Base-by-base conservation (phyloP, 2,888 invertebrate species). In the Microchrysa polita region DNA sequence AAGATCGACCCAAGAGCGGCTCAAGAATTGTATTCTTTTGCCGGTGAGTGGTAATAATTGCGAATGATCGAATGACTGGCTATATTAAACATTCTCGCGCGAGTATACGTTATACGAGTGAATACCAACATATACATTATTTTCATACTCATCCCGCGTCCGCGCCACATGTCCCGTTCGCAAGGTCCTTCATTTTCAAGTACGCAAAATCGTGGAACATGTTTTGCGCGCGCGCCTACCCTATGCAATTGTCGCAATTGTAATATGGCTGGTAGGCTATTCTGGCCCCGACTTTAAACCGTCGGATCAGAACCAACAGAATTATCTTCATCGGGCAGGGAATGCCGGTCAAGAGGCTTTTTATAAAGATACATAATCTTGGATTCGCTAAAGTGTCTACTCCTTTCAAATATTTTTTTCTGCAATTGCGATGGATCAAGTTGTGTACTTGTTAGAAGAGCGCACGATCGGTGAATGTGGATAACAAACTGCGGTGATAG, bases 401-500 rank as follows among this genome's bases (percentile, higher is more conserved):
- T 34, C 27, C 4, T 34, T n/a, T n/a, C n/a, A n/a, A n/a, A n/a
- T n/a, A n/a, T n/a, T n/a, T 34, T 5, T 55, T 55, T 55, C 5
- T 16, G 55, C 55, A 55, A 55, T n/a, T n/a, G 55, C 10, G 7
- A 55, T 34, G 27, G 55, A 55, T 55, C 55, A 55, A 55, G 55
- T 55, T 18, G 20, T 18, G 20, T 55, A 7, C 16, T n/a, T 48
- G 12, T 48, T 20, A 55, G 55, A 34, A 34, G 7, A 5, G 27
- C 27, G 27, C 1, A 20, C 55, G n/a, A n/a, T n/a, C n/a, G 18
- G 55, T 10, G 55, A 55, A 55, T 55, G 55, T 55, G 18, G 55
- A 55, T 55, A 20, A 55, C 55, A 55, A 55, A 55, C 4, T 53
- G n/a, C n/a, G 10, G 55, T 55, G 20, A 16, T 55, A 18, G 18